Evolutionary conservation across 2,888 invertebrate species (phyloP).

Genomic region (Mythimna lalbum): DNA sequence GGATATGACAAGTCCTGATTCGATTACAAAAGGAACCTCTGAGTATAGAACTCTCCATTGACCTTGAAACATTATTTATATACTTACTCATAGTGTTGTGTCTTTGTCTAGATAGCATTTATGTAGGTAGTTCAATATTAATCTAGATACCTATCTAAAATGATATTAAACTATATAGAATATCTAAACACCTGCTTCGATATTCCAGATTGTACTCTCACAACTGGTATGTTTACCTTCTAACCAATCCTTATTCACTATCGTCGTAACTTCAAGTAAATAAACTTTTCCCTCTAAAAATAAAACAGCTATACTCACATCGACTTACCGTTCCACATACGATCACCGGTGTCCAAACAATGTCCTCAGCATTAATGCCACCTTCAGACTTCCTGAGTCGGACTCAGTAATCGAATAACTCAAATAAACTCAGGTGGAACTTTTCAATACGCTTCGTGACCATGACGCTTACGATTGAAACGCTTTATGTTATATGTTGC

Average conservation of each 20-base stretch:
- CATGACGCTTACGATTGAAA: conserved; percentile 85
- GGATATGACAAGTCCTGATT: too few species aligned
- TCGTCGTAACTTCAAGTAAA: not conserved
- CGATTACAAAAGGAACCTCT: too few species aligned
- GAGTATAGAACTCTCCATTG: too few species aligned
- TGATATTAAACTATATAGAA: too few species aligned
- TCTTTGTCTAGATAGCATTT: too few species aligned
- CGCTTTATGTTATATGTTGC: conserved; percentile 68
- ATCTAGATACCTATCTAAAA: too few species aligned
- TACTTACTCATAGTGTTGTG: too few species aligned
- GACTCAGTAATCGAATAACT: conserved; percentile 81
- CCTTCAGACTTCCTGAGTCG: conserved; percentile 75
- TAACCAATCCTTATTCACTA: not conserved
- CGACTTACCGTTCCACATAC: conserved; percentile 32
- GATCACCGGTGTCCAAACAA: conserved; percentile 65
- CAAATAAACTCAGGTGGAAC: conserved; percentile 87
- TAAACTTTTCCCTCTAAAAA: conserved; percentile 1
- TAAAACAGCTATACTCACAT: conserved; percentile 8
- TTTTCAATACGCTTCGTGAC: conserved; percentile 88
- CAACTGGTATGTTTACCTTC: not conserved
- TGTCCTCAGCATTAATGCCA: conserved; percentile 71
- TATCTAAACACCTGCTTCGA: too few species aligned
- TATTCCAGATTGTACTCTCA: not conserved
- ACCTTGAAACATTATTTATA: too few species aligned
- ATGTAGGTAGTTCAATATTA: too few species aligned